Conservation (phyloP, 1,140 invertebrate species). For the Microplitis demolitor region DNA sequence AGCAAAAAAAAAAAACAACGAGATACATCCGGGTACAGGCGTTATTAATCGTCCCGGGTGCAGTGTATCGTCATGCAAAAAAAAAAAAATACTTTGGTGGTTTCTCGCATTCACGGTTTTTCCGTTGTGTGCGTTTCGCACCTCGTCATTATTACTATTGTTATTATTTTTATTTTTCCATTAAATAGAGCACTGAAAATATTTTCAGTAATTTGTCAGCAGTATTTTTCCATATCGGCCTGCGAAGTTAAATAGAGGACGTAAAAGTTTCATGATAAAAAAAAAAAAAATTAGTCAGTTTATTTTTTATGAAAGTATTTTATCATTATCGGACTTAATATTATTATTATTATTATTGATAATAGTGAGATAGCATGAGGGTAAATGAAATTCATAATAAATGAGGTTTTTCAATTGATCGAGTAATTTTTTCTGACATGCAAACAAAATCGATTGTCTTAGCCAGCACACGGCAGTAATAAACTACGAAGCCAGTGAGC, state of each 20-base stretch:
- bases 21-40: constrained; percentile 20
- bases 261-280: background rate
- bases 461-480: background rate
- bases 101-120: constrained; percentile 21
- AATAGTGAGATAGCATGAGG: too few relatives aligned
- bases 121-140: background rate
- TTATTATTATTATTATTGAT: too few relatives aligned
- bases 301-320: background rate
- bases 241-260: background rate
- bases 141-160: background rate
- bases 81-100: constrained; percentile 18
- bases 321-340: too few relatives aligned
- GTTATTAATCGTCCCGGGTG: constrained; percentile 23
- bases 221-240: background rate
- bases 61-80: constrained; percentile 23
- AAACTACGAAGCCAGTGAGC: constrained; percentile 10
- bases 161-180: background rate
- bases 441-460: constrained; percentile 18
- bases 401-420: background rate
- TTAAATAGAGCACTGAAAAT: background rate
- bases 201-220: background rate
- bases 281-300: background rate
- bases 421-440: background rate
- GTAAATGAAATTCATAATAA: background rate
- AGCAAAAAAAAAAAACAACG: background rate